Base-by-base conservation (phyloP, 2,797 vertebrate species). In the Sorex maritimensis region DNA sequence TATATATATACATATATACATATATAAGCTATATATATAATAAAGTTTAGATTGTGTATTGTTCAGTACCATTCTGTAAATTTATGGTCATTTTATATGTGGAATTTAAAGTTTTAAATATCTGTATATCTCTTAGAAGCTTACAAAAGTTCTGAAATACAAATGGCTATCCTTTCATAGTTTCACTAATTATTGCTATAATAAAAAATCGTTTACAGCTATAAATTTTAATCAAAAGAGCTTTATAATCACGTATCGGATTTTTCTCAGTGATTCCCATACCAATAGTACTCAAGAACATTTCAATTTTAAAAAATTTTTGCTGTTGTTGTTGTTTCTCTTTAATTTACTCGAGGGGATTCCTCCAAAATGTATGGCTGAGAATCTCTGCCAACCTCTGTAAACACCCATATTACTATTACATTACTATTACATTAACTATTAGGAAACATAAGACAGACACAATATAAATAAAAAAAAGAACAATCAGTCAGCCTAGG, bases 131-230 rank as follows among this genome's bases (percentile, higher is more conserved):
- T 74, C 49, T 74, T 28, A 55, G 61, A 55, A 83, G 86, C n/a
- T 28, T 81, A 89, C 5, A 68, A 52, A 82, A 74, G 38, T 38
- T 52, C n/a, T 55, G 19, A 75, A 86, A 74, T 71, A 80, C 21
- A 84, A 84, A 61, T 24, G 15, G 13, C 49, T 72, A 61, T 13
- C 71, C 15, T 34, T 30, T 23, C 30, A 41, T 38, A 78, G 68
- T 94, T 83, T 63, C 30, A 77, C 38, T 84, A 63, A 88, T 88
- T 79, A 79, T 58, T 30, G 23, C 49, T 73, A 81, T 21, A 46
- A 78, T 63, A 52, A 24, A 80, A 91, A 91, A 83, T 74, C 63
- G 79, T 13, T 6, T 9, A 68, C 34, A 26, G 0, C 13, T 12
- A 23, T 7, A 15, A 17, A 63, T 84, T 68, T 93, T 46, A 86